A percentile compares a stretch with the other conserved stretches of the same genome.
phyloP scores from a whole-genome alignment of 1,140 invertebrate genomes.

The Sycophaga agraensis region DNA sequence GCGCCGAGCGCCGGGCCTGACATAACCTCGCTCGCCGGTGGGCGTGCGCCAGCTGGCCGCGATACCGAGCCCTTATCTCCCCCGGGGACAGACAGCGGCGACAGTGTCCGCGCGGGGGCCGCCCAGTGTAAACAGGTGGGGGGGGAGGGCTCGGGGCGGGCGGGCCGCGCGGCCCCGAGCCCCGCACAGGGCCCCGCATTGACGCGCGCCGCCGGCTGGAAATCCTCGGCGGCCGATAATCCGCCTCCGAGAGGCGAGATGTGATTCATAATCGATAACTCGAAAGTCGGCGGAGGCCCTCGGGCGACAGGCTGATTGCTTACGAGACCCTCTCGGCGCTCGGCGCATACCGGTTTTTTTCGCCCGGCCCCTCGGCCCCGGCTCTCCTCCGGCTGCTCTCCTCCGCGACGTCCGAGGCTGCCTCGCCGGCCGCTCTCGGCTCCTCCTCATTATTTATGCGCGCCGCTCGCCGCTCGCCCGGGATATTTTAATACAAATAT shows the following conservation, averaged over 20 bases:
- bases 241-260: slow-evolving; percentile 15
- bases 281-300: slow-evolving; percentile 9
- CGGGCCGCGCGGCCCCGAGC: background rate
- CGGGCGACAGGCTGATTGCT: slow-evolving; percentile 22
- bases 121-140: no score
- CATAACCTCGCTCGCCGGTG: no score
- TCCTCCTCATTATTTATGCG: slow-evolving; percentile 5
- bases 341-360: background rate
- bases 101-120: background rate
- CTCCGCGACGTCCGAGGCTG: background rate
- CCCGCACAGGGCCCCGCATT: no score
- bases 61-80: slow-evolving; percentile 21
- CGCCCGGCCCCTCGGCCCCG: background rate
- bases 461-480: background rate
- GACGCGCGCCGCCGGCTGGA: no score
- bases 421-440: background rate
- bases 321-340: background rate
- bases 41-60: slow-evolving; percentile 10
- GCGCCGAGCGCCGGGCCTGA: background rate
- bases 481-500: slow-evolving; percentile 20
- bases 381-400: background rate
- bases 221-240: slow-evolving; percentile 5
- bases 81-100: no score
- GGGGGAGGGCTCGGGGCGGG: background rate
- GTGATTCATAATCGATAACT: slow-evolving; percentile 26